A percentile compares a stretch with the other conserved stretches of the same genome.
phyloP scores from a whole-genome alignment of 2,888 invertebrate species.

The Parapristionchus giblindavisi region DNA sequence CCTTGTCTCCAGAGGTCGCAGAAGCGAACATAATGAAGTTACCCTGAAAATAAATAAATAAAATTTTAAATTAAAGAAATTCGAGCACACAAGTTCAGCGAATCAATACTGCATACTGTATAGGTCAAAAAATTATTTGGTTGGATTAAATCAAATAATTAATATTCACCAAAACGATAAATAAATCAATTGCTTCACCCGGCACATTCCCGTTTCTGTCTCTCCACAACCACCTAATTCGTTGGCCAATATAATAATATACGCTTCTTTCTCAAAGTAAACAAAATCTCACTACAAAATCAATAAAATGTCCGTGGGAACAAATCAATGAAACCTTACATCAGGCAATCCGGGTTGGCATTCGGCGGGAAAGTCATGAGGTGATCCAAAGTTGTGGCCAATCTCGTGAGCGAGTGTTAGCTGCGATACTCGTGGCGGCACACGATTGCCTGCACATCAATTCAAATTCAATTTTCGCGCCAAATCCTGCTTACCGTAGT shows the following conservation, averaged over 20 bases:
- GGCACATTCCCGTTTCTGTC: neutral
- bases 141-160: neutral
- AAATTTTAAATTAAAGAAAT: neutral
- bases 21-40: slow-evolving; percentile 98
- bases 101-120: neutral
- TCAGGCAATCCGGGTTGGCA: slow-evolving; percentile 39
- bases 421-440: slow-evolving; percentile 96
- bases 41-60: slow-evolving; percentile 74
- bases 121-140: neutral
- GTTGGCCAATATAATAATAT: too few relatives aligned
- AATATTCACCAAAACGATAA: neutral
- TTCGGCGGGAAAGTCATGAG: slow-evolving; percentile 71
- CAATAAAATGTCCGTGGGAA: too few relatives aligned
- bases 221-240: neutral
- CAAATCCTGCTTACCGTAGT: slow-evolving; percentile 80
- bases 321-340: too few relatives aligned
- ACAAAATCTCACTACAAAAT: too few relatives aligned
- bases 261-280: too few relatives aligned
- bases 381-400: slow-evolving; percentile 98
- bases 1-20: slow-evolving; percentile 95
- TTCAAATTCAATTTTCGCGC: neutral
- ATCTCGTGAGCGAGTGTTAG: slow-evolving; percentile 97
- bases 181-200: neutral
- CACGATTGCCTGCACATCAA: slow-evolving; percentile 70
- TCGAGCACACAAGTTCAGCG: neutral